phyloP scores from a whole-genome alignment of 2,113 vertebrate genomes.

The Rallus limicola region DNA sequence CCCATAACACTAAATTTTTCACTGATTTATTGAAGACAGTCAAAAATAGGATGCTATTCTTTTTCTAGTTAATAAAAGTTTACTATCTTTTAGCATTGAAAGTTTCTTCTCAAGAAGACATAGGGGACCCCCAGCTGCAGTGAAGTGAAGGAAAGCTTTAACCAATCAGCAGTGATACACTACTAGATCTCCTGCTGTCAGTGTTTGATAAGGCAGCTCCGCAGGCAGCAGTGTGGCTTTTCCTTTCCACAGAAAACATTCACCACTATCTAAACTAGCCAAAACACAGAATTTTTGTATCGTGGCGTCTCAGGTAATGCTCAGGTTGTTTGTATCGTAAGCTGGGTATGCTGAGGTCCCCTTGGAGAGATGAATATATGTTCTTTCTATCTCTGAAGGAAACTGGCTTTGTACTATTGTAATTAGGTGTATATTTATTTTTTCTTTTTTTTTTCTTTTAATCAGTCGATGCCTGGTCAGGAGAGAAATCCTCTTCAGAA shows the following conservation, averaged over 20 bases:
- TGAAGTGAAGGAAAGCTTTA: fast-evolving
- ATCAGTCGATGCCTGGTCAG: neutral
- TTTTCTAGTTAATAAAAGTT: neutral
- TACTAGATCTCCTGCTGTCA: neutral
- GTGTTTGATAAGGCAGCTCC: neutral
- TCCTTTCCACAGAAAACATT: neutral
- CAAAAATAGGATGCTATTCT: neutral
- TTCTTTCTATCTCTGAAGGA: neutral
- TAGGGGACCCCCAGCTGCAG: neutral
- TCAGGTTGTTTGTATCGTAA: neutral
- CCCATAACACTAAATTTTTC: neutral
- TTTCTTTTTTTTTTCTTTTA: neutral
- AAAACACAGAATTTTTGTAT: neutral
- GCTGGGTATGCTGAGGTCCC: no score
- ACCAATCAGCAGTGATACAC: fast-evolving
- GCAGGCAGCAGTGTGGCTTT: neutral
- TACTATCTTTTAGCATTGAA: neutral
- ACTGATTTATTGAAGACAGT: neutral
- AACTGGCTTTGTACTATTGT: neutral
- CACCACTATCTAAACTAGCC: neutral
- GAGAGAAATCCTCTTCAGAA: neutral
- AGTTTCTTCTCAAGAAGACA: neutral
- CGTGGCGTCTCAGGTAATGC: neutral
- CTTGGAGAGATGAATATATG: neutral
- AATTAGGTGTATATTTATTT: neutral